A percentile compares a stretch with the other conserved stretches of the same genome.
Conservation (phyloP, 2,888 invertebrate genomes). For the Hyposoter dolosus region DNA sequence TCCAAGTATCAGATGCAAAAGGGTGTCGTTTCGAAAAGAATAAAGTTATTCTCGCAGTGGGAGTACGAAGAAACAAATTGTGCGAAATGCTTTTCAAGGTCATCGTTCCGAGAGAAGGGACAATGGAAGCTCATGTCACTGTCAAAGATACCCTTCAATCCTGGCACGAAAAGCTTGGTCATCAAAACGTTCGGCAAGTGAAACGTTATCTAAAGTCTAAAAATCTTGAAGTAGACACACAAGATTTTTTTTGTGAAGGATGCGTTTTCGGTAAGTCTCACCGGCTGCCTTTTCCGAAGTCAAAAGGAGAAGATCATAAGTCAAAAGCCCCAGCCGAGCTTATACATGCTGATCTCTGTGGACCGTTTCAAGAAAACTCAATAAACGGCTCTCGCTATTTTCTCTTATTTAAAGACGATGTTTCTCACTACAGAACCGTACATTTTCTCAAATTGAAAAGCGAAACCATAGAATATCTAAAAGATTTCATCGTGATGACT, state of each 20-base stretch:
- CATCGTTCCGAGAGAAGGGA: neutral
- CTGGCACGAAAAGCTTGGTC: conserved; percentile 66
- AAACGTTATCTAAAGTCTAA: conserved; percentile 54
- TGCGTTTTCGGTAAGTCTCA: conserved; percentile 62
- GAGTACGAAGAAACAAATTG: conserved; percentile 59
- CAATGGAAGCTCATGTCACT: conserved; percentile 39
- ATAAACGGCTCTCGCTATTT: conserved; percentile 61
- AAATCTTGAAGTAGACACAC: conserved; percentile 43
- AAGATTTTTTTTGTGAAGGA: too few relatives aligned
- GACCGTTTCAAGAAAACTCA: conserved; percentile 58
- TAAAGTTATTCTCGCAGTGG: conserved; percentile 57
- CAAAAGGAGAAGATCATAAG: conserved; percentile 43
- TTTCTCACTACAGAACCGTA: conserved; percentile 55
- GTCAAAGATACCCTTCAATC: conserved; percentile 24
- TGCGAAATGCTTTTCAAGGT: conserved; percentile 60
- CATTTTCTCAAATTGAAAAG: conserved; percentile 63
- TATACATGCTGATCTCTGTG: conserved; percentile 59
- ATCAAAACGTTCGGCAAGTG: conserved; percentile 59
- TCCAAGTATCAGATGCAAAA: conserved; percentile 55
- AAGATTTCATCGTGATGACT: conserved; percentile 53
- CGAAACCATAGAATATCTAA: conserved; percentile 49
- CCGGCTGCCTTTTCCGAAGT: conserved; percentile 59
- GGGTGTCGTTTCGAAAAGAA: conserved; percentile 54
- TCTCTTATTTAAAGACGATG: conserved; percentile 66
- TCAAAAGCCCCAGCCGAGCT: conserved; percentile 51